phyloP scores from a whole-genome alignment of 2,113 vertebrate genomes.

The Chaetura pelagica region DNA sequence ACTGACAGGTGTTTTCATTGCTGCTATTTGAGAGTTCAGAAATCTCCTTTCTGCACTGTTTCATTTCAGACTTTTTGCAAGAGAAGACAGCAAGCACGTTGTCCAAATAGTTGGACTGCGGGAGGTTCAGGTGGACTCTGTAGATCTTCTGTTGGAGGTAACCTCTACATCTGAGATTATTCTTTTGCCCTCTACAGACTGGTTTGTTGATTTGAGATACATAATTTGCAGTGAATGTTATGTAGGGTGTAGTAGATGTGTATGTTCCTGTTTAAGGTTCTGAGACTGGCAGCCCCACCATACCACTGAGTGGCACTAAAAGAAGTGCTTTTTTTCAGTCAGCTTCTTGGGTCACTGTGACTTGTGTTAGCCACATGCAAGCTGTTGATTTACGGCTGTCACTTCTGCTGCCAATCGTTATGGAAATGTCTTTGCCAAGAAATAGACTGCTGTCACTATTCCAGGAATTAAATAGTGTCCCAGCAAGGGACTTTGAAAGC shows the following conservation, averaged over 20 bases:
- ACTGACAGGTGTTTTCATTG: not conserved
- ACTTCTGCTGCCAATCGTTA: not conserved
- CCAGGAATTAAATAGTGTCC: not conserved
- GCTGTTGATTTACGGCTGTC: not conserved
- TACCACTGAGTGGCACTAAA: not conserved
- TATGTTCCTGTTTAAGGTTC: not conserved
- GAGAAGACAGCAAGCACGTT: slow-evolving; percentile 87
- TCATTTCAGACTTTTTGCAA: slow-evolving; percentile 83
- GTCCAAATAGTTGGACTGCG: slow-evolving; percentile 89
- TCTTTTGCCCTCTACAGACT: not conserved
- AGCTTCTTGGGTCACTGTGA: not conserved
- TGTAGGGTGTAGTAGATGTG: not conserved
- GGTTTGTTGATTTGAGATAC: not conserved
- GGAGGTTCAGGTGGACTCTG: slow-evolving; percentile 83
- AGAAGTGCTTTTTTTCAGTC: not conserved
- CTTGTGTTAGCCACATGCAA: not conserved
- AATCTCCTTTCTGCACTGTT: not conserved
- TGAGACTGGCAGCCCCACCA: not conserved
- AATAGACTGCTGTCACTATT: not conserved
- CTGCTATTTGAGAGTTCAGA: not conserved
- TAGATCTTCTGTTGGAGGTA: slow-evolving; percentile 88
- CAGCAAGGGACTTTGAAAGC: not conserved
- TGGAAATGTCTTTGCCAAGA: not conserved
- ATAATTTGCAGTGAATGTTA: not conserved
- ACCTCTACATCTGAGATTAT: not conserved